These are phyloP conservation scores for Pycnomerus fuliginosus DNA, from an alignment of 2,888 invertebrate genomes.

Conservation along the genomic window DNA sequence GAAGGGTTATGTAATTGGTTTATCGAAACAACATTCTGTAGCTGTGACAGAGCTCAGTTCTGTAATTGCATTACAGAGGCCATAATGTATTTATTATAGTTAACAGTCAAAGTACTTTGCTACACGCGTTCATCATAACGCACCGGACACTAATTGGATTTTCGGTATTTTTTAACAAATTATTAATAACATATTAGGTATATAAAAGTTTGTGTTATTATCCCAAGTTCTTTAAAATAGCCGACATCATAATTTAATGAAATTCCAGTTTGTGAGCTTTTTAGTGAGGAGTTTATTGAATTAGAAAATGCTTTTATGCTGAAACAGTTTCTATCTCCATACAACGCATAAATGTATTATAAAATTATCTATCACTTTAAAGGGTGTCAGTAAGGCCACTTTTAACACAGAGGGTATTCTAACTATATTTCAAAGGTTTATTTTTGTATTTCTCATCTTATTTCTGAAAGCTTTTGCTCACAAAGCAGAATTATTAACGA, in stretches of 20 bases:
- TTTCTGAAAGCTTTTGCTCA: conserved; percentile 17
- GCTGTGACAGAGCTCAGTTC: conserved; percentile 35
- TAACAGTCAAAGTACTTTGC: conserved; percentile 33
- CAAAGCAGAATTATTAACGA: conserved; percentile 14
- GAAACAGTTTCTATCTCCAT: conserved; percentile 44
- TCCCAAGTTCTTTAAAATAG: background rate
- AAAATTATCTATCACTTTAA: conserved; percentile 46
- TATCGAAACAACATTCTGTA: conserved; percentile 43
- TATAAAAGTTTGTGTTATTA: background rate
- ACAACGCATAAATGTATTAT: conserved; percentile 47
- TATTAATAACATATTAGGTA: background rate
- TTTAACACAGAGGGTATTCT: conserved; percentile 34
- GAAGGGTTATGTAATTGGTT: conserved; percentile 45
- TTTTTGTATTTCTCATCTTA: conserved; percentile 21
- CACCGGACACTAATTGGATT: background rate
- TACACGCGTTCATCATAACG: conserved; percentile 20
- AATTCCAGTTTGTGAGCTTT: conserved; percentile 44
- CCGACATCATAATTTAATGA: conserved; percentile 27
- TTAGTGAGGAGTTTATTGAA: conserved; percentile 43
- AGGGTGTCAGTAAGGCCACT: conserved; percentile 46
- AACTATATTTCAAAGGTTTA: conserved; percentile 21
- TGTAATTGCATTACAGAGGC: conserved; percentile 35
- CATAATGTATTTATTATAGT: conserved; percentile 42
- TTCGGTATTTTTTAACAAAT: background rate
- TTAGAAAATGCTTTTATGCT: conserved; percentile 46